Evolutionary conservation across 2,113 vertebrate species (phyloP).

Genomic region (Pitta sordida): DNA sequence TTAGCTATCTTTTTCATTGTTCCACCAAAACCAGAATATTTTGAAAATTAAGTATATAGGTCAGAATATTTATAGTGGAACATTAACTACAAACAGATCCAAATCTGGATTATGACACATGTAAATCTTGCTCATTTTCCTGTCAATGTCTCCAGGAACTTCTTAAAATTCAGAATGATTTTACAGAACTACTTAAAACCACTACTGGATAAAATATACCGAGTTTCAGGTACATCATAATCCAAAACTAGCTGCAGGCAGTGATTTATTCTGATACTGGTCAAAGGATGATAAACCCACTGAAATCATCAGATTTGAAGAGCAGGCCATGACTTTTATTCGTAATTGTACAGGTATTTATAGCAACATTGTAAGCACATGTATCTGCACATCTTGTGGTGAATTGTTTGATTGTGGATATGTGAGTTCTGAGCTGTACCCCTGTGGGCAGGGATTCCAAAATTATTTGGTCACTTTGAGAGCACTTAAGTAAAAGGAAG

Average conservation of each 20-base stretch:
- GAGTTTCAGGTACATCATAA: not conserved
- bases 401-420: not conserved
- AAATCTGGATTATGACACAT: not conserved
- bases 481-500: not conserved
- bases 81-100: not conserved
- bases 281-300: not conserved
- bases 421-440: not conserved
- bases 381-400: not conserved
- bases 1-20: not conserved
- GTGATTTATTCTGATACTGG: not conserved
- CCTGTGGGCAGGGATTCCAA: not conserved
- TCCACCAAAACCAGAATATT: not conserved
- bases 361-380: not conserved
- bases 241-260: not conserved
- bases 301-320: not conserved
- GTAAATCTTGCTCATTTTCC: not conserved
- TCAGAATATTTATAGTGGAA: not conserved
- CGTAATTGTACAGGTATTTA: not conserved
- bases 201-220: not conserved
- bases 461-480: not conserved
- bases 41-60: not conserved
- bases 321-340: not conserved
- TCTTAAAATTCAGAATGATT: not conserved
- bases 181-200: not conserved
- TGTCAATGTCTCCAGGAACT: not conserved